phyloP scores from a whole-genome alignment of 2,113 vertebrate species.

The Phylloscopus trochiloides region DNA sequence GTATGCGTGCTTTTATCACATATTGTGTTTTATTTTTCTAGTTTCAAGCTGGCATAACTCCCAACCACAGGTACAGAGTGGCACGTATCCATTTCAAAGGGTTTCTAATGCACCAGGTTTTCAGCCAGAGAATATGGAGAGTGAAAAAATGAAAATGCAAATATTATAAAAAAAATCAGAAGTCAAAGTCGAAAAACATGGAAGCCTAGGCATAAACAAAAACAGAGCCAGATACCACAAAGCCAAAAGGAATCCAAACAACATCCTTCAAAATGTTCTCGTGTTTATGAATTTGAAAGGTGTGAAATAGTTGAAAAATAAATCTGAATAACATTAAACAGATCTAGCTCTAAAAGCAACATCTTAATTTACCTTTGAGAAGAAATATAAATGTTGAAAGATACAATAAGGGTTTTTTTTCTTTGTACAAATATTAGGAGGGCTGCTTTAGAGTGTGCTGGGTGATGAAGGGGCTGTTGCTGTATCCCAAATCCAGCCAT shows the following conservation, averaged over 20 bases:
- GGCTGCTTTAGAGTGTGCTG: neutral
- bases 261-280: neutral
- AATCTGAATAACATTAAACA: neutral
- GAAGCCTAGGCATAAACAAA: conserved; percentile 34
- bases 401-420: neutral
- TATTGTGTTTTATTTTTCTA: too few species aligned
- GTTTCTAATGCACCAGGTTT: neutral
- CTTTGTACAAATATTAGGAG: neutral
- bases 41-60: neutral
- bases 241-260: conserved; percentile 19
- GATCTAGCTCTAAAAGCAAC: neutral
- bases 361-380: conserved; percentile 6
- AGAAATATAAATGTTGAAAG: conserved; percentile 1
- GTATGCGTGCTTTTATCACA: too few species aligned
- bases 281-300: conserved; percentile 32
- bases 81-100: neutral
- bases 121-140: neutral
- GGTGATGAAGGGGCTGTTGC: neutral
- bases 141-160: neutral
- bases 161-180: neutral
- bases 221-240: conserved; percentile 31
- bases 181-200: conserved; percentile 12
- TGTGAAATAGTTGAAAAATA: conserved; percentile 21
- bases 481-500: neutral
- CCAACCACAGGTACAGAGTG: neutral